Evolutionary conservation across 2,888 invertebrate genomes (phyloP), one percentile per base, ranked within the genome.

Genomic region (Gisinianus flammeolus): DNA sequence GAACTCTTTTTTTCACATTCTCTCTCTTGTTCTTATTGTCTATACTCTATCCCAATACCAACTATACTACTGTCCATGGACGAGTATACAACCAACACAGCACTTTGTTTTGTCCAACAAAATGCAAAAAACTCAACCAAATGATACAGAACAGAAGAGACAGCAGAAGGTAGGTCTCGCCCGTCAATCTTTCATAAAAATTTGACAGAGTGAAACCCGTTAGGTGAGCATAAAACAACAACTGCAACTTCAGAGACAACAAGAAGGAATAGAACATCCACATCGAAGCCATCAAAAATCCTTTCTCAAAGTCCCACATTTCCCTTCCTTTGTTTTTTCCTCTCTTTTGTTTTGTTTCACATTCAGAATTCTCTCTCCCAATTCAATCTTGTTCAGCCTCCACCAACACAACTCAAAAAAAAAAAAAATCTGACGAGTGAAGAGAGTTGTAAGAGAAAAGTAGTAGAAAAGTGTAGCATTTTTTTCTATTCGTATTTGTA

Each of bases 161-260:
- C n/a, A n/a, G n/a, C n/a, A n/a, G 4, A 22, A 56, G 22, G 56
- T n/a, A 56, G 22, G 24, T 58, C 58, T 58, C 8, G n/a, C 22
- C 58, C 58, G 58, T 67, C 67, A 67, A 67, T 67, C 67, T 67
- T 67, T n/a, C 8, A 67, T 33, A 67, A 31, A 67, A 67, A 33
- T n/a, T 31, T 12, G 33, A 58, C 24, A n/a, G n/a, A 24, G 6
- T 3, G 67, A 33, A 67, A 67, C 67, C 67, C 67, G 67, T 67
- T 67, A 67, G 33, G 22, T 4, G 67, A 67, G 67, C 28, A 64
- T 44, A 58, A 2, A 24, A 58, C 58, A 24, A 58, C 58, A n/a
- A 24, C 2, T 22, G 8, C 3, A 58, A 58, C 3, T n/a, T 58
- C 58, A n/a, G n/a, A n/a, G n/a, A n/a, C n/a, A 58, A n/a, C 24